Base-by-base conservation (phyloP, 2,888 invertebrate species). In the Cyaniris semiargus region DNA sequence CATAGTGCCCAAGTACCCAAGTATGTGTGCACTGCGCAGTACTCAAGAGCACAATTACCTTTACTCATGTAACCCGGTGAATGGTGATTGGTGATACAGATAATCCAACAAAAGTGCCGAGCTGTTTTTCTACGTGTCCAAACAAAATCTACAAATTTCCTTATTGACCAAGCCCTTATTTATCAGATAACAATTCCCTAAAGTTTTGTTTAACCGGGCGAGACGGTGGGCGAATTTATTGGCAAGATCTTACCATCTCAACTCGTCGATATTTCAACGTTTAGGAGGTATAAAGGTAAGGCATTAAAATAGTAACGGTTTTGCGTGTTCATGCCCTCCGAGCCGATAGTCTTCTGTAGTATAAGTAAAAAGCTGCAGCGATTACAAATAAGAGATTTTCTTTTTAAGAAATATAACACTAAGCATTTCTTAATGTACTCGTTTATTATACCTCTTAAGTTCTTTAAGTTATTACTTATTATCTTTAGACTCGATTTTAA, bases 221-320 rank as follows among this genome's bases (percentile, higher is more conserved):
- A 66, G 27, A 66, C 66, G 27, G 10, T 31, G 5, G 13, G 27
- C 18, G 15, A 31, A 66, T 15, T 27, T 31, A 23, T 23, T 66
- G 27, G 66, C 15, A 66, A 66, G 27, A 31, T 66, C 27, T 66
- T 66, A 21, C 27, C 27, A 31, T 31, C n/a, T 71, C 44, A 48
- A 15, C 48, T 74, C 48, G 6, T 48, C 74, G 23, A 74, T 53
- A 74, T 23, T 44, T 74, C 53, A 48, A 15, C 74, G 74, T 74
- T 53, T 74, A 74, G 74, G 23, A 15, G 74, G 53, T 27, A 53
- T 74, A 74, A 74, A 74, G 53, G 74, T 74, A 38, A 6, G 74
- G 27, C 74, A 74, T 74, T 74, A 74, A 74, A 74, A 27, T 53
- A 74, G 23, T 38, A 38, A 34, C 18, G 53, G 74, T 74, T 53